Conservation (phyloP, 37 sponge, comb jelly and placozoan species). For the Beroe ovata region DNA sequence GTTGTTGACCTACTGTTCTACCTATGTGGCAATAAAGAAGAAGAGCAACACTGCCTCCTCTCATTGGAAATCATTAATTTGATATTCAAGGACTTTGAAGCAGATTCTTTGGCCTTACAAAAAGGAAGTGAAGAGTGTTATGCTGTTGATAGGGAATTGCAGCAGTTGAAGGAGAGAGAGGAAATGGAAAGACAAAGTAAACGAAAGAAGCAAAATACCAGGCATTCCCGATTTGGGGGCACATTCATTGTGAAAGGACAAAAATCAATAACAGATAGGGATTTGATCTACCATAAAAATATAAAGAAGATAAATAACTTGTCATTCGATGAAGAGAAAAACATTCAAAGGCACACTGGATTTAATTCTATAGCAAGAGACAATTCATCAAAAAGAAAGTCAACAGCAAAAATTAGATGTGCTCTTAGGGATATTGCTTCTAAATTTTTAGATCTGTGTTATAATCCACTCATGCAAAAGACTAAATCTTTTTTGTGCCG, state of each 20-base stretch:
- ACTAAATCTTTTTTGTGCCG: conserved; percentile 37
- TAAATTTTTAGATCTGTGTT: conserved; percentile 50
- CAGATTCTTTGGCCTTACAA: not conserved
- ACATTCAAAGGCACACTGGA: conserved; percentile 27
- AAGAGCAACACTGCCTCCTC: conserved; percentile 59
- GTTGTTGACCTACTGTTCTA: conserved; percentile 41
- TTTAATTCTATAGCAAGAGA: conserved; percentile 25
- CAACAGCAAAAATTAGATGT: conserved; percentile 25
- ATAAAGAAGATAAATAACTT: conserved; percentile 47
- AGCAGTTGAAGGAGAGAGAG: conserved; percentile 15
- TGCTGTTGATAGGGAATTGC: not conserved
- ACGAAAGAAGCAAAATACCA: not conserved
- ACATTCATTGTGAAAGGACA: conserved; percentile 52
- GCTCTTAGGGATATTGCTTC: conserved; percentile 2
- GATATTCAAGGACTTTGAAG: conserved; percentile 44
- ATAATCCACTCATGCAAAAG: conserved; percentile 50
- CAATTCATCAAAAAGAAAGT: not conserved
- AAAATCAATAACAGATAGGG: conserved; percentile 49
- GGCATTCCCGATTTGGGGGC: conserved; percentile 63
- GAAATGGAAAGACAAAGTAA: conserved; percentile 11
- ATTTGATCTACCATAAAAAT: conserved; percentile 59
- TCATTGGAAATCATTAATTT: conserved; percentile 2
- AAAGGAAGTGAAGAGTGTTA: not conserved
- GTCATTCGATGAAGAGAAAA: conserved; percentile 66
- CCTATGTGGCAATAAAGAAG: conserved; percentile 59